phyloP scores from a whole-genome alignment of 2,113 vertebrate species.

The Eulemur macaco region DNA sequence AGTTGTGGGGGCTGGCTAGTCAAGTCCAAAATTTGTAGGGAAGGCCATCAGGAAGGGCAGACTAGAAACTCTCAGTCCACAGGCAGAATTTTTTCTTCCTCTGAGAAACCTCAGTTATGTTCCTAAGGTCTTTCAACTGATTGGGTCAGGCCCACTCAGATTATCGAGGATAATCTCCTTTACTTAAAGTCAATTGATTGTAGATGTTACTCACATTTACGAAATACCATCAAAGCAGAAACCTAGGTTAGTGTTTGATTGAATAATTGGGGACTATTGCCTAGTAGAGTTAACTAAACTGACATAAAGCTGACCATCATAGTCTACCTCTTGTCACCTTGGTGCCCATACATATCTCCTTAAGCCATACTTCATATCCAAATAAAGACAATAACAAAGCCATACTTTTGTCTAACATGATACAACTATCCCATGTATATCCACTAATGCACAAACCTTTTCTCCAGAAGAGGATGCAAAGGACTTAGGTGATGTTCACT shows the following conservation, averaged over 20 bases:
- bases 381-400: background rate
- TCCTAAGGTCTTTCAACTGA: background rate
- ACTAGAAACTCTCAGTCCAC: background rate
- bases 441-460: background rate
- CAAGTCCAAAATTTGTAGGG: background rate
- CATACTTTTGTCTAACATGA: background rate
- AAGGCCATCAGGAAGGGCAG: background rate
- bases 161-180: conserved; percentile 16
- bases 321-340: background rate
- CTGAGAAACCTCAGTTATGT: background rate
- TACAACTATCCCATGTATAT: background rate
- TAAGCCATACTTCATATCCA: background rate
- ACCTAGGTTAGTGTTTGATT: background rate
- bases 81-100: background rate
- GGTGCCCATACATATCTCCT: background rate
- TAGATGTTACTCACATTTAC: background rate
- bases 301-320: background rate
- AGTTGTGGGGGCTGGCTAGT: background rate
- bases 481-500: background rate
- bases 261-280: background rate
- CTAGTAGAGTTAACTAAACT: background rate
- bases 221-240: conserved; percentile 4
- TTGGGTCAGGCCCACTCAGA: background rate
- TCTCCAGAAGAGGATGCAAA: background rate
- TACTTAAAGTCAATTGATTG: background rate